Conservation (phyloP, 2,888 invertebrate genomes). For the Cybosia mesomella region DNA sequence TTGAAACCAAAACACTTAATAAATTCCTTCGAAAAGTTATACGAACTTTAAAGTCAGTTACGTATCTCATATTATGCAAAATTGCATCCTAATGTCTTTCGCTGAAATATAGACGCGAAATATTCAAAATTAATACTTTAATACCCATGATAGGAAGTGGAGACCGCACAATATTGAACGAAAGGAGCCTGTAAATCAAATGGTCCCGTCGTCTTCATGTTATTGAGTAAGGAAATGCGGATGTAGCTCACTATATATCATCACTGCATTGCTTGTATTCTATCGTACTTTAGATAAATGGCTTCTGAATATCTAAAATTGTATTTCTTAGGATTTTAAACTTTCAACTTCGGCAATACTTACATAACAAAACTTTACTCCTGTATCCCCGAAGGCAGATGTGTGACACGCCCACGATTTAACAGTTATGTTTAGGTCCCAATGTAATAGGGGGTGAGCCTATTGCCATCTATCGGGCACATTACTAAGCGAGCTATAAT, state of each 20-base stretch:
- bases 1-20: no score
- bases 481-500: no score
- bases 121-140: slow-evolving; percentile 3
- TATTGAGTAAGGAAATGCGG: slow-evolving; percentile 24
- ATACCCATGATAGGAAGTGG: background rate
- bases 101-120: background rate
- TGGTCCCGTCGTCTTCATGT: slow-evolving; percentile 13
- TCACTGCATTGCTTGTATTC: background rate
- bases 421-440: no score
- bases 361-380: no score
- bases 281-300: slow-evolving; percentile 3
- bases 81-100: background rate
- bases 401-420: no score
- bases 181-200: slow-evolving; percentile 33
- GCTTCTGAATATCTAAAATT: background rate
- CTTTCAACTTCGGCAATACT: background rate
- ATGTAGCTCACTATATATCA: slow-evolving; percentile 17
- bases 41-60: background rate
- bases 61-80: background rate
- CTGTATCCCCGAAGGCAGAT: no score
- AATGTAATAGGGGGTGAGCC: no score
- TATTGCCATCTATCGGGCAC: no score
- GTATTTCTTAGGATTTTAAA: background rate
- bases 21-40: background rate
- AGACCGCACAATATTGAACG: slow-evolving; percentile 31